phyloP scores from a whole-genome alignment of 2,888 invertebrate genomes.

The Leptopterna dolabrata region DNA sequence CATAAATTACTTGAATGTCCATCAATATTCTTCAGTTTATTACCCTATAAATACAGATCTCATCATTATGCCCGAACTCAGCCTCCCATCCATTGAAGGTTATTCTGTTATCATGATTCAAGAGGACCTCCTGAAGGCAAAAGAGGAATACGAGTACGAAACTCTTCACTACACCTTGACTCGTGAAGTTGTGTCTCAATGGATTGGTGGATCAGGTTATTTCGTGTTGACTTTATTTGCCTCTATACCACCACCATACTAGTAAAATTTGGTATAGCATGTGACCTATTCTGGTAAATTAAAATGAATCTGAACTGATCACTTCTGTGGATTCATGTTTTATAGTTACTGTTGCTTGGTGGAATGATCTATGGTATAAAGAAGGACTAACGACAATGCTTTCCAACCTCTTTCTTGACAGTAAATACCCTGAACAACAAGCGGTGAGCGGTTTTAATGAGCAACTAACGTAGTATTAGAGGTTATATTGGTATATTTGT shows the following conservation, averaged over 20 bases:
- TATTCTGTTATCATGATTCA: not conserved
- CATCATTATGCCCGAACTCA: conserved; percentile 8
- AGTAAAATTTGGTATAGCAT: no score
- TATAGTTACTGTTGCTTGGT: conserved; percentile 28
- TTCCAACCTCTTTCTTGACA: conserved; percentile 17
- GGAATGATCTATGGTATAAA: conserved; percentile 49
- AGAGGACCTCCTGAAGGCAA: conserved; percentile 5
- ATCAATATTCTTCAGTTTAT: no score
- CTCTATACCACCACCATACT: no score
- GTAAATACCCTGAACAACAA: conserved; percentile 27
- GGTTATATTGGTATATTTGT: no score
- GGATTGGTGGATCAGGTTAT: conserved; percentile 40
- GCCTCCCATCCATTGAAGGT: not conserved
- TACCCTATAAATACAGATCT: not conserved
- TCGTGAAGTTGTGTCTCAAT: conserved; percentile 12
- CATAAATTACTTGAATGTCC: no score
- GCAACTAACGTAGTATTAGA: no score
- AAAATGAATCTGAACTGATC: no score
- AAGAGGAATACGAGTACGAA: conserved; percentile 39
- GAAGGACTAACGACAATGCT: conserved; percentile 41
- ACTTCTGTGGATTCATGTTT: not conserved
- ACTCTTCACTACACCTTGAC: conserved; percentile 26
- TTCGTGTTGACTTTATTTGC: not conserved
- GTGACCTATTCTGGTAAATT: no score
- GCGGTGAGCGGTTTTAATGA: conserved; percentile 5